phyloP scores from a whole-genome alignment of 1,140 invertebrate species.

The Hormaphis cornu region DNA sequence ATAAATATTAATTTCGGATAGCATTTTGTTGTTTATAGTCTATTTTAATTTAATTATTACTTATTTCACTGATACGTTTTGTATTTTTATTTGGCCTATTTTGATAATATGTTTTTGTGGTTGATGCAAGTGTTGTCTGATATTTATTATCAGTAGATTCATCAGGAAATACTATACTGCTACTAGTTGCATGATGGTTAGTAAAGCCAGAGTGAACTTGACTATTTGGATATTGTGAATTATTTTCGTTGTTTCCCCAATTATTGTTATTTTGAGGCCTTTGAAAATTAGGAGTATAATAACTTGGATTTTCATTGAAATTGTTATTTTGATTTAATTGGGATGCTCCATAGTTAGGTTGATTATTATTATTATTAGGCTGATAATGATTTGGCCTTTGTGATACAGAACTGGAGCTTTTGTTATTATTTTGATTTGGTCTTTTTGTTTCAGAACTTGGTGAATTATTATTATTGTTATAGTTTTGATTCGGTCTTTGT shows the following conservation, averaged over 20 bases:
- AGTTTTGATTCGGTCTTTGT: too few species aligned
- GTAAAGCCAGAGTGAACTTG: too few species aligned
- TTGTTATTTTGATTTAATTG: slow-evolving; percentile 11
- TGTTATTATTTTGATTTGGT: background rate
- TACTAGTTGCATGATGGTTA: slow-evolving; percentile 9
- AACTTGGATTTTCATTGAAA: background rate
- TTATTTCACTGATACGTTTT: slow-evolving; percentile 24
- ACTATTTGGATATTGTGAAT: background rate
- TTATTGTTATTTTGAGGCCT: background rate
- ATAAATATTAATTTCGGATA: slow-evolving; percentile 10
- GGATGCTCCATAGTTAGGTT: background rate
- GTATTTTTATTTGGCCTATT: background rate
- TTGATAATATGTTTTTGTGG: background rate
- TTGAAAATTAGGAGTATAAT: background rate
- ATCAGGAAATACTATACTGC: slow-evolving; percentile 15
- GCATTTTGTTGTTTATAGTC: background rate
- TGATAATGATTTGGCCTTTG: background rate
- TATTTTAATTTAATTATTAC: background rate
- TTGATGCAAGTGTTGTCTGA: background rate
- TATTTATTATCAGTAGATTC: background rate
- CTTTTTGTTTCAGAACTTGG: too few species aligned
- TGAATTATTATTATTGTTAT: too few species aligned
- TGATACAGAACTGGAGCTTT: background rate
- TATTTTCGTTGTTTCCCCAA: background rate
- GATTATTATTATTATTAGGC: background rate